These are phyloP conservation scores for Ophthalmolycus amberensis DNA, from an alignment of 2,113 vertebrate genomes.

Conservation along the genomic window DNA sequence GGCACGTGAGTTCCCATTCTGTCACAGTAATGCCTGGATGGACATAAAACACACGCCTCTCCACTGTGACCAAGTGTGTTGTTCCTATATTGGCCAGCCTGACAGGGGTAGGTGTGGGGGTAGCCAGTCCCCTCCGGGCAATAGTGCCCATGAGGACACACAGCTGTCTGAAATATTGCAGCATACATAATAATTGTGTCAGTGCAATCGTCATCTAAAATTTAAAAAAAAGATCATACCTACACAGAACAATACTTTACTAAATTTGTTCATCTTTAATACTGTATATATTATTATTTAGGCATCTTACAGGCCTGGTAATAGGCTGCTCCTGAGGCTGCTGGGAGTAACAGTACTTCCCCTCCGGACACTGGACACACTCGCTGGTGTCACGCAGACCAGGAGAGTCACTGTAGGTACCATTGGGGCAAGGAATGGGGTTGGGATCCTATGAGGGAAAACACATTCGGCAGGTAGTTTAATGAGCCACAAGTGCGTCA, in stretches of 20 bases:
- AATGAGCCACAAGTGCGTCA: background rate
- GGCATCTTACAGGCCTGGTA: constrained; percentile 83
- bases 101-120: constrained; percentile 87
- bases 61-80: constrained; percentile 77
- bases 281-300: background rate
- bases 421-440: constrained; percentile 87
- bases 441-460: constrained; percentile 79
- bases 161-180: constrained; percentile 83
- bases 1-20: constrained; percentile 81
- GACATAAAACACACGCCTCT: constrained; percentile 83
- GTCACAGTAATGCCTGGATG: constrained; percentile 84
- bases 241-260: background rate
- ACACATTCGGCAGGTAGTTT: background rate
- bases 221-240: background rate
- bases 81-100: constrained; percentile 84
- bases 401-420: constrained; percentile 84
- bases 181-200: constrained; percentile 5
- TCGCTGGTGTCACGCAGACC: constrained; percentile 84
- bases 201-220: background rate
- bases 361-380: constrained; percentile 84
- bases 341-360: constrained; percentile 86
- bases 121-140: constrained; percentile 88
- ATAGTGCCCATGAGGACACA: constrained; percentile 87
- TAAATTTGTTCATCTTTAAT: background rate
- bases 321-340: constrained; percentile 80